Conservation (phyloP, 1,140 invertebrate genomes). For the Teleopsis dalmanni region DNA sequence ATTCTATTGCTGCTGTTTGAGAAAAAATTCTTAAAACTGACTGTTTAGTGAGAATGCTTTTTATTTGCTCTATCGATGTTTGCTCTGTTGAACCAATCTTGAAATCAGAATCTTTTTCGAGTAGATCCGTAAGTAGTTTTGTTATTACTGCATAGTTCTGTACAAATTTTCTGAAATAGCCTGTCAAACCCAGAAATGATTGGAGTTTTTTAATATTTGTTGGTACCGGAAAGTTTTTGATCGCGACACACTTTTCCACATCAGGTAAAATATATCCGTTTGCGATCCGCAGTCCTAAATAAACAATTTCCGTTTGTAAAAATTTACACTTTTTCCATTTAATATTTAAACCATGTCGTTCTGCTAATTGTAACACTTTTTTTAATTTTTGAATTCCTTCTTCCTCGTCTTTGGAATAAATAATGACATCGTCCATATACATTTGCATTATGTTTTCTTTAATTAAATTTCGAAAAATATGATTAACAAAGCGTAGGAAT, state of each 20-base stretch:
- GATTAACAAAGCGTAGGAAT: slow-evolving; percentile 7
- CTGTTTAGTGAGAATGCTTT: background rate
- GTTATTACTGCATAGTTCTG: slow-evolving; percentile 6
- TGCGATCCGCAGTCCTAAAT: slow-evolving; percentile 21
- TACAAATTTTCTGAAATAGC: slow-evolving; percentile 10
- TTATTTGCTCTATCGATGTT: background rate
- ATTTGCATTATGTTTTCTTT: slow-evolving; percentile 9
- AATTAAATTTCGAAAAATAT: slow-evolving; percentile 8
- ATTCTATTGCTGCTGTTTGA: slow-evolving; percentile 19
- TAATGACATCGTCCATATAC: slow-evolving; percentile 18
- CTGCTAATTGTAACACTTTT: slow-evolving; percentile 4
- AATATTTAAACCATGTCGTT: slow-evolving; percentile 6
- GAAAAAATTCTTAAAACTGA: slow-evolving; percentile 13
- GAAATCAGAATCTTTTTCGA: slow-evolving; percentile 8
- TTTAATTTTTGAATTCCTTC: slow-evolving; percentile 10
- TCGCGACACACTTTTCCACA: slow-evolving; percentile 19
- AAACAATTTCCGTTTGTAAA: slow-evolving; percentile 6
- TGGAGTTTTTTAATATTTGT: slow-evolving; percentile 2
- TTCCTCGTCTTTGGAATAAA: slow-evolving; percentile 5
- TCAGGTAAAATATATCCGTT: slow-evolving; percentile 22
- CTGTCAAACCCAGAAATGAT: slow-evolving; percentile 3
- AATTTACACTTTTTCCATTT: slow-evolving; percentile 14
- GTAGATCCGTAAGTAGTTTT: slow-evolving; percentile 8
- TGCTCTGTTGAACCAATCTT: background rate
- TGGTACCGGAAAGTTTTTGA: slow-evolving; percentile 22